Evolutionary conservation across 2,797 vertebrate genomes (phyloP), one percentile per base, ranked within the genome.

Genomic region (Pogonophryne albipinna): DNA sequence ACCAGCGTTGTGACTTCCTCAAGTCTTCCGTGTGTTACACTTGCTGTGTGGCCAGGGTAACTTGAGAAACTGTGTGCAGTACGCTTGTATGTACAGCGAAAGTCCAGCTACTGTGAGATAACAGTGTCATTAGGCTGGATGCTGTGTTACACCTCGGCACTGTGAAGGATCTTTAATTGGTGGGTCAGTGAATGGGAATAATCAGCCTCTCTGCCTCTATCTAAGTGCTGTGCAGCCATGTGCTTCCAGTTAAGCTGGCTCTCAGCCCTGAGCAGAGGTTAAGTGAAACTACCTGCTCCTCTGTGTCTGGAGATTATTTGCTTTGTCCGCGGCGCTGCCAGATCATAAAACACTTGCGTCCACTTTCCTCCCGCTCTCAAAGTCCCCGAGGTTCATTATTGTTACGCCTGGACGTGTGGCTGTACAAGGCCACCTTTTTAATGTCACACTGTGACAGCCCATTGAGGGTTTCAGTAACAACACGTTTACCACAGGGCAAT

Each of bases 231-330:
- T 57, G 78, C 61, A 45, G 76, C 84, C 93, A 94, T 94, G 86
- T 94, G 94, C 89, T 94, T 94, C 89, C 80, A 93, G 89, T 95
- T 94, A 94, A 76, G 85, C 53, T 82, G 83, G 83, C 74, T 72
- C 90, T 89, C 83, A 51, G 89, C 83, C 80, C 88, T 47, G 84
- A 84, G 85, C 92, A 92, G 92, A 87, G 93, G 93, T 93, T 93
- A 94, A 94, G 92, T 94, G 92, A 93, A 92, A 93, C 91, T 94
- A 94, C 93, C 94, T 94, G 93, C 90, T 92, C 87, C 85, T 90
- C 90, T 86, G 93, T 92, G 94, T 92, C 92, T 89, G 91, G 79
- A 74, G 90, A 94, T 94, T 94, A 93, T 91, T 94, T 93, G 89
- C 93, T 93, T 94, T 93, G 93, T 94, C 90, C 87, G 42, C 77